phyloP scores from a whole-genome alignment of 2,113 vertebrate genomes.

The Castor canadensis region DNA sequence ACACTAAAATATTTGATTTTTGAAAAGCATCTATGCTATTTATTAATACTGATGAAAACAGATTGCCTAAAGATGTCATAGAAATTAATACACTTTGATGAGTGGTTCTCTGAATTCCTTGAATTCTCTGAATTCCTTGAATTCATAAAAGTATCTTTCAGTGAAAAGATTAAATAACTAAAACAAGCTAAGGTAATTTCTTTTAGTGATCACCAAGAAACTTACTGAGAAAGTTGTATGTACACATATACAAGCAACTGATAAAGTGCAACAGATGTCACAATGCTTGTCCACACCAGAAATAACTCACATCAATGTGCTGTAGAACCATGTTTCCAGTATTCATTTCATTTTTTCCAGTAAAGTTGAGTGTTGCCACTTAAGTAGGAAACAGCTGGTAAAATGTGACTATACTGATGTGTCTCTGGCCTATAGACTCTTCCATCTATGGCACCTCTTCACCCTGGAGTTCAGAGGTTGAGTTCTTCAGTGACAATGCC shows the following conservation, averaged over 20 bases:
- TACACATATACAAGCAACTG: not conserved
- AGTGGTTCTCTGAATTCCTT: not conserved
- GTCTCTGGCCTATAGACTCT: too few relatives aligned
- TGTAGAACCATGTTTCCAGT: not conserved
- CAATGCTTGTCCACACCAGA: not conserved
- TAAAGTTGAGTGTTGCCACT: not conserved
- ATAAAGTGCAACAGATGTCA: not conserved
- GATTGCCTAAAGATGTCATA: not conserved
- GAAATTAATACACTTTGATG: not conserved
- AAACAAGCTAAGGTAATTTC: not conserved
- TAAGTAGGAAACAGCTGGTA: not conserved
- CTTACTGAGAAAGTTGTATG: not conserved
- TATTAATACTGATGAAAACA: not conserved
- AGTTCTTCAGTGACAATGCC: not conserved
- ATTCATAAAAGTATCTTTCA: not conserved
- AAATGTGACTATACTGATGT: not conserved
- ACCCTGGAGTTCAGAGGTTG: not conserved
- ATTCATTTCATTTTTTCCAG: not conserved
- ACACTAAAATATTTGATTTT: not conserved
- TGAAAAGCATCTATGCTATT: not conserved
- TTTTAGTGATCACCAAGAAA: not conserved
- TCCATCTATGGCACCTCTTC: not conserved
- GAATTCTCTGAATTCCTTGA: not conserved
- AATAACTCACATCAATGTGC: not conserved
- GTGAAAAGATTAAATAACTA: conserved; percentile 1